These are phyloP conservation scores for Sebastiscus albofasciatus DNA, from an alignment of 2,797 vertebrate genomes.

Conservation along the genomic window DNA sequence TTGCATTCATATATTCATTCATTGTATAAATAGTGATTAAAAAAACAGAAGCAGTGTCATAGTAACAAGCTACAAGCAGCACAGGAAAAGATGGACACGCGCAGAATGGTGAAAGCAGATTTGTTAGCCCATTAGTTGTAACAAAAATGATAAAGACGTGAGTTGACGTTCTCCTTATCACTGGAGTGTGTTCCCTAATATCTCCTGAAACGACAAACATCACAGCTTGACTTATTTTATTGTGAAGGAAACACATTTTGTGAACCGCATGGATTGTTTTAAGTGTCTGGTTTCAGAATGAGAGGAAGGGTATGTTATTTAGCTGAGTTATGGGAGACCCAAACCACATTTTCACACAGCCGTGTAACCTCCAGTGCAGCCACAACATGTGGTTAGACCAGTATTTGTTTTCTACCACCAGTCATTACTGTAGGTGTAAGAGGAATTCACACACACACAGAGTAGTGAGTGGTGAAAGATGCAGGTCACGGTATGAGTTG, in stretches of 20 bases:
- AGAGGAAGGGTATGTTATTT: not conserved
- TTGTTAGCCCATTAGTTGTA: not conserved
- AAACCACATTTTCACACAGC: constrained; percentile 13
- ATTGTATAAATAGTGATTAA: constrained; percentile 27
- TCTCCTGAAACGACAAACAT: not conserved
- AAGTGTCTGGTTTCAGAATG: not conserved
- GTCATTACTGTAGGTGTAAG: not conserved
- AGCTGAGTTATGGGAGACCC: not conserved
- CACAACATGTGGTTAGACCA: constrained; percentile 14
- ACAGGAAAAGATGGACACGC: not conserved
- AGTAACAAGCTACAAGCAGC: not conserved
- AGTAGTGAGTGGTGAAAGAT: not conserved
- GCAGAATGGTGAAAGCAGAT: not conserved
- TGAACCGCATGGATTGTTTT: not conserved
- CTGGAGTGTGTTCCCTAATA: not conserved
- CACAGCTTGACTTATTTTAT: not conserved
- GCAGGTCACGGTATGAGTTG: not conserved
- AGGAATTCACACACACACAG: not conserved
- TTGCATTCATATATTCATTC: not conserved
- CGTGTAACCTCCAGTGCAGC: not conserved
- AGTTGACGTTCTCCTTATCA: not conserved
- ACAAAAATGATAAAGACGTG: not conserved
- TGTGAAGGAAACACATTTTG: not conserved
- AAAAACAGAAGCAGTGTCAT: constrained; percentile 5
- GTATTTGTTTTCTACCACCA: constrained; percentile 17